A percentile compares a stretch with the other conserved stretches of the same genome.
phyloP scores from a whole-genome alignment of 1,140 invertebrate species.

The Tenebrio molitor region DNA sequence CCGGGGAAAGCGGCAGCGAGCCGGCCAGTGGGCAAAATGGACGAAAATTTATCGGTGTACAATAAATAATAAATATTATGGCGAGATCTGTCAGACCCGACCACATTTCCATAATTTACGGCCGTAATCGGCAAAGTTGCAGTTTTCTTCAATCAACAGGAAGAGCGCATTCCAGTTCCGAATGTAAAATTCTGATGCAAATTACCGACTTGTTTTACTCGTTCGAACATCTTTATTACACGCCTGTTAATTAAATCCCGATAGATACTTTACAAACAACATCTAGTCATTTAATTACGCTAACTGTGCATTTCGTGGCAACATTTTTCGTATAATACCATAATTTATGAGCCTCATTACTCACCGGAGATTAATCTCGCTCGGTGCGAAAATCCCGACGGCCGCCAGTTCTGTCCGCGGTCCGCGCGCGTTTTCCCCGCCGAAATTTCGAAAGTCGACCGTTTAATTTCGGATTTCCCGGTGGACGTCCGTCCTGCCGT shows the following conservation, averaged over 20 bases:
- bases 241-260: not conserved
- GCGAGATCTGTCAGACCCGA: not conserved
- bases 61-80: constrained; percentile 36
- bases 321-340: not conserved
- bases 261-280: constrained; percentile 5
- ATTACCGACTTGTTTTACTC: constrained; percentile 1
- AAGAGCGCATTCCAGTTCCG: not conserved
- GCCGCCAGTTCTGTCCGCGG: too few species aligned
- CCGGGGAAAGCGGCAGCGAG: not conserved
- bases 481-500: constrained; percentile 14
- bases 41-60: constrained; percentile 15
- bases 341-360: not conserved
- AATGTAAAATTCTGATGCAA: constrained; percentile 1
- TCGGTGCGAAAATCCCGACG: too few species aligned
- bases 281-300: not conserved
- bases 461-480: constrained; percentile 24
- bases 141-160: constrained; percentile 1
- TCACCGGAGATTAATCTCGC: not conserved
- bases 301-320: not conserved
- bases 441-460: not conserved
- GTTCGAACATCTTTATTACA: constrained; percentile 2
- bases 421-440: too few species aligned
- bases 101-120: constrained; percentile 26
- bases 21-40: not conserved
- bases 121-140: constrained; percentile 8